These are phyloP conservation scores for Psittacula derbiana DNA, from an alignment of 2,797 vertebrate genomes.

Conservation along the genomic window DNA sequence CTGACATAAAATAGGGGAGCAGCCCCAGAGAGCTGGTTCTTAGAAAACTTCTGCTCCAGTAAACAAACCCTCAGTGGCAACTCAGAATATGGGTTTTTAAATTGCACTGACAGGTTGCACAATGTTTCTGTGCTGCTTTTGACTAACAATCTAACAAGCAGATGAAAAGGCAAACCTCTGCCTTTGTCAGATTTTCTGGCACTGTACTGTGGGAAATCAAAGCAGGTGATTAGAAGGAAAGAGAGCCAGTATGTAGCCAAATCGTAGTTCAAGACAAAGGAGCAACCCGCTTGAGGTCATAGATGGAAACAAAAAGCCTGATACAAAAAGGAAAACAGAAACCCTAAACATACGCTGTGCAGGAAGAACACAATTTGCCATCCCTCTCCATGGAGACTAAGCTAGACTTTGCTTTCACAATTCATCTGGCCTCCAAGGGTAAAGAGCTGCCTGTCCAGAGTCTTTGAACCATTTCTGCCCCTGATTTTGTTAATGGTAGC, in stretches of 20 bases:
- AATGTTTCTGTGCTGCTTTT: neutral
- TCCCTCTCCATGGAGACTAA: neutral
- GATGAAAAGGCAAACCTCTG: slow-evolving; percentile 11
- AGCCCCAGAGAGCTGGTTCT: neutral
- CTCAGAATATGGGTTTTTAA: neutral
- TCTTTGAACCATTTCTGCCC: neutral
- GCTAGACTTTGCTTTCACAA: neutral
- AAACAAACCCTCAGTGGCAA: neutral
- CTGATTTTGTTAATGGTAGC: neutral
- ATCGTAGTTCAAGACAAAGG: neutral
- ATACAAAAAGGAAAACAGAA: neutral
- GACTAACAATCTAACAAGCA: neutral
- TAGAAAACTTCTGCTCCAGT: neutral
- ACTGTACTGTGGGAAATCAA: neutral
- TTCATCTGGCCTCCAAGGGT: neutral
- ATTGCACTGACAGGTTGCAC: neutral
- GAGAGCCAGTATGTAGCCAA: neutral
- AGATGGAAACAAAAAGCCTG: neutral
- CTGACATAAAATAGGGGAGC: neutral
- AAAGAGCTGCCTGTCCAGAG: neutral
- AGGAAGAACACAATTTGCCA: neutral
- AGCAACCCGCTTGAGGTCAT: neutral
- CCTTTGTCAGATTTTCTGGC: slow-evolving; percentile 2
- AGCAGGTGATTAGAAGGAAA: neutral
- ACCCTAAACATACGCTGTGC: neutral